Evolutionary conservation across 2,888 invertebrate genomes (phyloP).

Genomic region (Phyllotreta cruciferae): DNA sequence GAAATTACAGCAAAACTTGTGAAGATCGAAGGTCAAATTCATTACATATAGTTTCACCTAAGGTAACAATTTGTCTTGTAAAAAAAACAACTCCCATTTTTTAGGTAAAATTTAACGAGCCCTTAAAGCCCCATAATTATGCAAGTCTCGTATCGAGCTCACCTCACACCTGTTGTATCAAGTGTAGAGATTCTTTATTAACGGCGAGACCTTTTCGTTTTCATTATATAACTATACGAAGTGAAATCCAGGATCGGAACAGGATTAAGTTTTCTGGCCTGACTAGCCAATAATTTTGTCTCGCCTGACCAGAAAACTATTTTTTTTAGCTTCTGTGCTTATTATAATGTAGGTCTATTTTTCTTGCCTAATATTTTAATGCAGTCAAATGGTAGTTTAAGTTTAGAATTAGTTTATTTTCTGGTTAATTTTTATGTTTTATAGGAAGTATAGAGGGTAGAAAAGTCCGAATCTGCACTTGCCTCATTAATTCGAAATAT

Average conservation of each 20-base stretch:
- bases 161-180: conserved; percentile 30
- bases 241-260: conserved; percentile 18
- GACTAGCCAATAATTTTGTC: too few species aligned
- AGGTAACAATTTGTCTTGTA: conserved; percentile 25
- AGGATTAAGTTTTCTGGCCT: too few species aligned
- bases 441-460: too few species aligned
- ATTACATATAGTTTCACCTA: conserved; percentile 24
- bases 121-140: conserved; percentile 29
- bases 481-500: conserved; percentile 23
- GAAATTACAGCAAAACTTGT: background rate
- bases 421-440: too few species aligned
- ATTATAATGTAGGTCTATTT: too few species aligned
- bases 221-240: conserved; percentile 23
- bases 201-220: conserved; percentile 19
- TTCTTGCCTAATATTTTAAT: too few species aligned
- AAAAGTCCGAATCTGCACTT: conserved; percentile 7
- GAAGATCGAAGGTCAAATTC: conserved; percentile 19
- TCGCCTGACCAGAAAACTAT: too few species aligned
- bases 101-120: conserved; percentile 24
- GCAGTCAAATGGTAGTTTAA: too few species aligned
- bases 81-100: conserved; percentile 26
- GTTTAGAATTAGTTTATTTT: too few species aligned
- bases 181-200: conserved; percentile 27
- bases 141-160: conserved; percentile 22
- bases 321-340: too few species aligned